Evolutionary conservation across 1,140 invertebrate genomes (phyloP), one percentile per base, ranked within the genome.

Genomic region (Drosophila subobscura): DNA sequence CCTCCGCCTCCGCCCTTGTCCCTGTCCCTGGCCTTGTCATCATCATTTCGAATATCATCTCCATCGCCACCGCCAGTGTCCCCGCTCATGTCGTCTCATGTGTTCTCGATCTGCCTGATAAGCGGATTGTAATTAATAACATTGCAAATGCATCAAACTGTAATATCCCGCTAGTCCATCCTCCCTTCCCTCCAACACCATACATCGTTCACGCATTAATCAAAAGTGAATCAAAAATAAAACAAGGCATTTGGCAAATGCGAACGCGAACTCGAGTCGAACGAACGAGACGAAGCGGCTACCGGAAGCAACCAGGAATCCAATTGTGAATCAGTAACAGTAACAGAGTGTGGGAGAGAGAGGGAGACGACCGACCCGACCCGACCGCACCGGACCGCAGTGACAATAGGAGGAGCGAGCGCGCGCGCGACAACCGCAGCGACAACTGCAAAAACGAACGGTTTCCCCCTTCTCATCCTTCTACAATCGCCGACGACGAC

Each of bases 151-250:
- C 33, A 37, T 37, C 33, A 37, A 37, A 12, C 1, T 12, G 33
- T 37, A 37, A 37, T 37, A 10, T 37, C 33, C 33, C 33, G 33
- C 33, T 37, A 12, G 0, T 2, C 10, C 8, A 3, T 3, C 29
- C 29, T 10, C 8, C 33, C 8, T 20, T 20, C 29, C 29, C 29
- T 2, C 10, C 3, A 37, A 4, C 33, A 37, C 10, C 33, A 37
- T 29, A 7, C 33, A 12, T 12, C 33, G 12, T 37, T 12, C 33
- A 68, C 64, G 66, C 63, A 68, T 56, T 55, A 56, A 72, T 61
- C 49, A 41, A 72, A 74, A 73, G 71, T 73, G 71, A 73, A 73
- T 73, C 56, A 73, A 73, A 73, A 64, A 65, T 65, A 73, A 73
- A 73, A 71, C 73, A 73, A 65, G 64, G 59, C 51, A 55, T 56